Evolutionary conservation across 2,113 vertebrate species (phyloP).

Genomic region (Muntiacus reevesi): DNA sequence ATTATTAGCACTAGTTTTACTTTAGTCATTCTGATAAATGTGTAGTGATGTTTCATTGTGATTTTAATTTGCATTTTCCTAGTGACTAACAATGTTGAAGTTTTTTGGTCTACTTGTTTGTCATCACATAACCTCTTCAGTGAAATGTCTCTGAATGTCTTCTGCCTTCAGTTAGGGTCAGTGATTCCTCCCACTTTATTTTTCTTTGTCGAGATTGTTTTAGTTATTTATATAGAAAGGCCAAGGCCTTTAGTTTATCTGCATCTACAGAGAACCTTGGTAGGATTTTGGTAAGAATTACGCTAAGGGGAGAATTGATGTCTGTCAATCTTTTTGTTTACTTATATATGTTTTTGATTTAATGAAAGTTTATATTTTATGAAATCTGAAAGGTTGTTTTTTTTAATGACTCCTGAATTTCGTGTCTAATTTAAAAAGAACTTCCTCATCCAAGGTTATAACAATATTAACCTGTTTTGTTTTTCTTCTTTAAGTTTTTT

Average conservation of each 20-base stretch:
- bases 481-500: not conserved
- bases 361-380: not conserved
- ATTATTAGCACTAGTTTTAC: not conserved
- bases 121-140: not conserved
- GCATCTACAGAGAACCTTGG: not conserved
- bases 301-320: not conserved
- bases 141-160: not conserved
- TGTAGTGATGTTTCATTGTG: not conserved
- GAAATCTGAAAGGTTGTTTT: not conserved
- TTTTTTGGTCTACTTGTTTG: not conserved
- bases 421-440: not conserved
- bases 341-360: not conserved
- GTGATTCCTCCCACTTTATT: not conserved
- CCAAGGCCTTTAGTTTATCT: not conserved
- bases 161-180: not conserved
- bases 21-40: not conserved
- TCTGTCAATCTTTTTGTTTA: not conserved
- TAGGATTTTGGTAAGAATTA: not conserved
- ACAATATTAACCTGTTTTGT: not conserved
- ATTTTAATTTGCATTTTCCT: not conserved
- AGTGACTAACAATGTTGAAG: not conserved
- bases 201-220: slow-evolving; percentile 12
- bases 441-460: not conserved
- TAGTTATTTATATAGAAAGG: not conserved
- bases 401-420: not conserved